Conservation (phyloP, 2,888 invertebrate species). For the Geotrupes spiniger region DNA sequence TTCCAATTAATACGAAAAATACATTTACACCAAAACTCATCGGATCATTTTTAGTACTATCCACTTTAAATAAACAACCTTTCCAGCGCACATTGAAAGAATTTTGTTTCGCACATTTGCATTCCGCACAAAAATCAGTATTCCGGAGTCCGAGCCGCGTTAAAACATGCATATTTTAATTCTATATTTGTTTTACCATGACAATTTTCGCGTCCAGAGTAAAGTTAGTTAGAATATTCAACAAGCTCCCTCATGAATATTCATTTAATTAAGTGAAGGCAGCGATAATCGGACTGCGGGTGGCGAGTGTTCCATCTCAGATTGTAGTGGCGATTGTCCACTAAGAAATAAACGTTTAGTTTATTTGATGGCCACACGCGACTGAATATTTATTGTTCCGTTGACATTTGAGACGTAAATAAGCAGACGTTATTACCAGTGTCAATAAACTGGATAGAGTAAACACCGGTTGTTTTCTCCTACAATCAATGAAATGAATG, state of each 20-base stretch:
- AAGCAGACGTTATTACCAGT: too few relatives aligned
- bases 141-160: neutral
- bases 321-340: conserved; percentile 33
- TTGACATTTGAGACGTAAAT: too few relatives aligned
- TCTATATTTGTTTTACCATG: conserved; percentile 33
- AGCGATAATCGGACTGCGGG: conserved; percentile 36
- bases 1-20: too few relatives aligned
- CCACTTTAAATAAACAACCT: too few relatives aligned
- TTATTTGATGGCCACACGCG: too few relatives aligned
- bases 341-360: conserved; percentile 5
- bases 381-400: too few relatives aligned
- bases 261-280: conserved; percentile 44
- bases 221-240: conserved; percentile 38
- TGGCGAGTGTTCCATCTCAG: conserved; percentile 31
- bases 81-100: too few relatives aligned
- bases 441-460: too few relatives aligned
- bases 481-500: too few relatives aligned
- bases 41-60: too few relatives aligned
- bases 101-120: neutral
- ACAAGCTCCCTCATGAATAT: conserved; percentile 42
- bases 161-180: conserved; percentile 29
- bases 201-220: conserved; percentile 34
- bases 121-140: neutral
- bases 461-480: too few relatives aligned
- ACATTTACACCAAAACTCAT: too few relatives aligned